These are phyloP conservation scores for Anoplophora glabripennis DNA, from an alignment of 1,140 invertebrate genomes.

Conservation along the genomic window DNA sequence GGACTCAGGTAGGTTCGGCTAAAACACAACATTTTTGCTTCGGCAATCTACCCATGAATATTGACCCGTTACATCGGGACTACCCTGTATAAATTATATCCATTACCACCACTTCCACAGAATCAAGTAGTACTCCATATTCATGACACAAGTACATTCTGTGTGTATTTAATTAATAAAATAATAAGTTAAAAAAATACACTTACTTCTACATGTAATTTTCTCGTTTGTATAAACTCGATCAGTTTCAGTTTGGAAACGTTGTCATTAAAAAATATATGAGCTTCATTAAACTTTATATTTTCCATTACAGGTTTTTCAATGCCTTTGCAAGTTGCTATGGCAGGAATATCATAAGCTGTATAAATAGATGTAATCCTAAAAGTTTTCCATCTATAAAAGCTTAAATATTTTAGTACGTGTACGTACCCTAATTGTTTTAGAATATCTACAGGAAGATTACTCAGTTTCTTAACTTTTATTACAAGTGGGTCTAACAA, in stretches of 20 bases:
- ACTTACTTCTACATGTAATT: slow-evolving; percentile 24
- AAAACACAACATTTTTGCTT: too few relatives aligned
- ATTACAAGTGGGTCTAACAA: slow-evolving; percentile 32
- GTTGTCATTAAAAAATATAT: slow-evolving; percentile 23
- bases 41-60: too few relatives aligned
- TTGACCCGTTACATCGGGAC: too few relatives aligned
- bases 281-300: slow-evolving; percentile 28
- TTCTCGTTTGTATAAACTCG: slow-evolving; percentile 28
- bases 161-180: too few relatives aligned
- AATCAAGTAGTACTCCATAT: too few relatives aligned
- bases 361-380: slow-evolving; percentile 21
- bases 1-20: too few relatives aligned
- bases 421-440: slow-evolving; percentile 5
- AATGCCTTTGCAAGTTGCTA: slow-evolving; percentile 21
- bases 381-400: background rate
- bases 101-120: too few relatives aligned
- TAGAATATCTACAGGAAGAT: slow-evolving; percentile 25
- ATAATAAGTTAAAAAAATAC: too few relatives aligned
- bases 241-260: slow-evolving; percentile 27
- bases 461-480: slow-evolving; percentile 27
- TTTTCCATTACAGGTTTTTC: slow-evolving; percentile 21
- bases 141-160: too few relatives aligned
- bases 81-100: too few relatives aligned
- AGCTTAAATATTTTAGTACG: slow-evolving; percentile 10
- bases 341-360: slow-evolving; percentile 24